Base-by-base conservation (phyloP, 2,113 vertebrate genomes). In the Chunga burmeisteri region DNA sequence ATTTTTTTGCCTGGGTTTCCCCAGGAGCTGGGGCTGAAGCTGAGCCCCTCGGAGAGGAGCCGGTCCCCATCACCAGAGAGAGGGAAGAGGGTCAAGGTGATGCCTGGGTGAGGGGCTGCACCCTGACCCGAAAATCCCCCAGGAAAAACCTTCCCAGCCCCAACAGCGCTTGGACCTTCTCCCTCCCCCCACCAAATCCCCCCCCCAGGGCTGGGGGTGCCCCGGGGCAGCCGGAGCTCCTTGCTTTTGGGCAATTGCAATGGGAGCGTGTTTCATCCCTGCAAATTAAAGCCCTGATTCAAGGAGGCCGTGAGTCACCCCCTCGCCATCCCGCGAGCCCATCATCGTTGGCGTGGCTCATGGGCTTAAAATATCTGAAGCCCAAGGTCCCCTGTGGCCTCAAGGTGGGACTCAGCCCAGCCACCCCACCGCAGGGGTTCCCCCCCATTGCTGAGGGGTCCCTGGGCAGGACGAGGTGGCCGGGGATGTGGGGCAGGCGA, bases 101-200 rank as follows among this genome's bases (percentile, higher is more conserved):
- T 16, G 4, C 47, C 36, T 3, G 19, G 19, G 16, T 23, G 68
- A 63, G 63, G 65, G 46, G 59, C 71, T 53, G 55, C 93, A 16
- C 19, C 70, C 15, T 3, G 0, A 6, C 42, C 34, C 16, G 0
- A 9, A 62, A 61, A 13, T 10, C 53, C 32, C 30, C 26, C 42
- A 7, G 47, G 52, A 63, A 81, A 40, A 27, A 2, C 47, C 50
- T 30, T 47, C 32, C 53, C 77, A 36, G 11, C 30, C 44, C 6
- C 11, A 13, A 47, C 55, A 46, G 34, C 0, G 0, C 52, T 15
- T 20, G 6, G 11, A 20, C 19, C 73, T 61, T 32, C 46, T 23
- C 14, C 32, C n/a, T n/a, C 34, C 2, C 0, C 7, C 7, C 22
- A 7, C 5, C 13, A 2, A 10, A 9, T 6, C 12, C 27, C 18